These are phyloP conservation scores for Rhogogaster chlorosoma DNA, from an alignment of 2,888 invertebrate genomes.

Conservation along the genomic window DNA sequence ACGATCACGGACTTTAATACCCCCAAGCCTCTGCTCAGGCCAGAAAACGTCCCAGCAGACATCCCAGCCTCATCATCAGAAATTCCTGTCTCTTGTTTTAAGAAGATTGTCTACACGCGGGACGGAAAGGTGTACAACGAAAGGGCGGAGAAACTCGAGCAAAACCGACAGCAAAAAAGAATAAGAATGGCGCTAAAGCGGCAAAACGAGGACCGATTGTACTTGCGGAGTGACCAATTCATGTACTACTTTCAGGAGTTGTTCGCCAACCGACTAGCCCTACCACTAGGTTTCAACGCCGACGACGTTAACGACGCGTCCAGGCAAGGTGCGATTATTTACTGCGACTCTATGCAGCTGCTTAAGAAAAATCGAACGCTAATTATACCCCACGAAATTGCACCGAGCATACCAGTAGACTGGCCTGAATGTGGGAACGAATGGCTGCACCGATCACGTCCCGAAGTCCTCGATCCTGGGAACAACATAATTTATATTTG, in stretches of 20 bases:
- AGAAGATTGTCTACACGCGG: slow-evolving; percentile 64
- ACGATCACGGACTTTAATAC: slow-evolving; percentile 82
- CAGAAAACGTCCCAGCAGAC: slow-evolving; percentile 52
- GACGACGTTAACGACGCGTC: slow-evolving; percentile 80
- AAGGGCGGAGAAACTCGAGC: slow-evolving; percentile 59
- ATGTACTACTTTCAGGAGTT: slow-evolving; percentile 85
- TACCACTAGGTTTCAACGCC: slow-evolving; percentile 81
- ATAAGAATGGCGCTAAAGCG: slow-evolving; percentile 65
- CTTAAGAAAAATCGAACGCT: slow-evolving; percentile 67
- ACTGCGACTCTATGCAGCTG: slow-evolving; percentile 80
- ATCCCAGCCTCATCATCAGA: slow-evolving; percentile 55
- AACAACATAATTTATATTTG: slow-evolving; percentile 83
- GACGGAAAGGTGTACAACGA: slow-evolving; percentile 69
- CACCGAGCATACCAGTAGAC: slow-evolving; percentile 85
- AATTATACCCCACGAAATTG: slow-evolving; percentile 82
- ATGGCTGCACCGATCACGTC: slow-evolving; percentile 83
- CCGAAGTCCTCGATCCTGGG: slow-evolving; percentile 80
- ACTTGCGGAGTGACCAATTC: slow-evolving; percentile 83
- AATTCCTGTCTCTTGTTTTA: slow-evolving; percentile 71
- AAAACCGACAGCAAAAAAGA: slow-evolving; percentile 67
- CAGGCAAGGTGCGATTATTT: slow-evolving; percentile 84
- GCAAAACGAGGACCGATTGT: slow-evolving; percentile 68
- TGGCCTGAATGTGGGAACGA: slow-evolving; percentile 88
- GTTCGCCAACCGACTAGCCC: slow-evolving; percentile 82
- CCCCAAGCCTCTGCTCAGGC: slow-evolving; percentile 77